A percentile compares a stretch with the other conserved stretches of the same genome.
These are phyloP conservation scores for Scaptomyza cyrtandrae DNA, from an alignment of 2,888 invertebrate species.

Conservation along the genomic window DNA sequence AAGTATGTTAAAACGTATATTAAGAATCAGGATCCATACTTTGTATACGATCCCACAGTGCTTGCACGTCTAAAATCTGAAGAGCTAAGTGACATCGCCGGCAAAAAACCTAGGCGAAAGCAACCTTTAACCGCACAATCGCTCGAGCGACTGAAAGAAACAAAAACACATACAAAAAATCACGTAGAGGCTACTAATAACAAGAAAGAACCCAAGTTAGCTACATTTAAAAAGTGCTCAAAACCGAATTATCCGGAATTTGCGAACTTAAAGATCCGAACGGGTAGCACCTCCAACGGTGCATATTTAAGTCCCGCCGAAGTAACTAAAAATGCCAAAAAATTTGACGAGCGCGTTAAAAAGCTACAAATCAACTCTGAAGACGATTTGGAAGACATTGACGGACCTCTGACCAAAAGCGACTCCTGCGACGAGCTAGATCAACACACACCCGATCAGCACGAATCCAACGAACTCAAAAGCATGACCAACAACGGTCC, in stretches of 20 bases:
- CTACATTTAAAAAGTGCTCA: conserved; percentile 82
- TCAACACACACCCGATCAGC: conserved; percentile 16
- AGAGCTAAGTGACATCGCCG: conserved; percentile 75
- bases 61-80: conserved; percentile 82
- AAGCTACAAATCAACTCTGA: conserved; percentile 82
- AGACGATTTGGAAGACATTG: conserved; percentile 84
- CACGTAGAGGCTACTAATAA: conserved; percentile 50
- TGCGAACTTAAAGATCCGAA: conserved; percentile 83
- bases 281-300: conserved; percentile 78
- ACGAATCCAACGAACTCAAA: neutral
- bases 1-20: conserved; percentile 85
- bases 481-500: conserved; percentile 7
- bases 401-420: conserved; percentile 81
- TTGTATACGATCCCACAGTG: conserved; percentile 84
- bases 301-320: conserved; percentile 83
- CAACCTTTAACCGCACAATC: conserved; percentile 43
- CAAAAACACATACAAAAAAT: conserved; percentile 9
- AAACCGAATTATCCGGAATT: conserved; percentile 84
- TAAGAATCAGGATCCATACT: conserved; percentile 84
- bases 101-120: conserved; percentile 68
- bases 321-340: conserved; percentile 84
- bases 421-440: conserved; percentile 83
- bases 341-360: conserved; percentile 84
- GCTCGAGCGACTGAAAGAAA: conserved; percentile 12
- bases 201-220: conserved; percentile 44